phyloP scores from a whole-genome alignment of 2,797 vertebrate species.

The Alcedo quadribrachys region DNA sequence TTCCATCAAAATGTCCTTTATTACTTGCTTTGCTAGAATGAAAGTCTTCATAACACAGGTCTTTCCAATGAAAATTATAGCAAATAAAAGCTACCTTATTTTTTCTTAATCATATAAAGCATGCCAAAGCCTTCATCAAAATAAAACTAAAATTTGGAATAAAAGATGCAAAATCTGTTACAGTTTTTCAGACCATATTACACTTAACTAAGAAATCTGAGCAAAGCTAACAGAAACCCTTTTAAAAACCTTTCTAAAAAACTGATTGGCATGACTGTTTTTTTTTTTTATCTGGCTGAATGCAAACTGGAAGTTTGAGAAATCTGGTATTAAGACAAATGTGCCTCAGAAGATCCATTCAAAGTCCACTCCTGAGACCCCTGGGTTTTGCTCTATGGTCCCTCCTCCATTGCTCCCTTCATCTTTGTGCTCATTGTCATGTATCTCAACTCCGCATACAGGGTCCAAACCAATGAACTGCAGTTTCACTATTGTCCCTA shows the following conservation, averaged over 20 bases:
- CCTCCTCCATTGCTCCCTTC: slow-evolving; percentile 10
- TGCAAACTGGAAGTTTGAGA: background rate
- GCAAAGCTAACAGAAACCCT: background rate
- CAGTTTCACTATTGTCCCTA: slow-evolving; percentile 22
- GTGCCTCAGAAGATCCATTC: background rate
- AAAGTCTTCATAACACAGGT: background rate
- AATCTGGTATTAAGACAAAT: background rate
- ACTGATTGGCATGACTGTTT: background rate
- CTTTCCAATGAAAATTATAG: background rate
- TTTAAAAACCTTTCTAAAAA: background rate
- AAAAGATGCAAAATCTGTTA: background rate
- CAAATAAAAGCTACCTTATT: background rate
- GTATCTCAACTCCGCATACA: background rate
- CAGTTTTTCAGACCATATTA: background rate
- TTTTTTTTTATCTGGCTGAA: background rate
- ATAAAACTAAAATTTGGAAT: background rate
- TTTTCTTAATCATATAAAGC: background rate
- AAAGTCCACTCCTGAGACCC: background rate
- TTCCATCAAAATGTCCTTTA: background rate
- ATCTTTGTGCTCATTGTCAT: slow-evolving; percentile 57
- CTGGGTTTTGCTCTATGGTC: background rate
- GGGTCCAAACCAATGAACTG: slow-evolving; percentile 46
- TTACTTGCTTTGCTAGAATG: background rate
- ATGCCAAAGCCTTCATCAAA: background rate
- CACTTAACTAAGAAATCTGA: background rate